These are phyloP conservation scores for sheep (Ovis aries) DNA, from an alignment of 2,113 vertebrate genomes.

Conservation along the genomic window DNA sequence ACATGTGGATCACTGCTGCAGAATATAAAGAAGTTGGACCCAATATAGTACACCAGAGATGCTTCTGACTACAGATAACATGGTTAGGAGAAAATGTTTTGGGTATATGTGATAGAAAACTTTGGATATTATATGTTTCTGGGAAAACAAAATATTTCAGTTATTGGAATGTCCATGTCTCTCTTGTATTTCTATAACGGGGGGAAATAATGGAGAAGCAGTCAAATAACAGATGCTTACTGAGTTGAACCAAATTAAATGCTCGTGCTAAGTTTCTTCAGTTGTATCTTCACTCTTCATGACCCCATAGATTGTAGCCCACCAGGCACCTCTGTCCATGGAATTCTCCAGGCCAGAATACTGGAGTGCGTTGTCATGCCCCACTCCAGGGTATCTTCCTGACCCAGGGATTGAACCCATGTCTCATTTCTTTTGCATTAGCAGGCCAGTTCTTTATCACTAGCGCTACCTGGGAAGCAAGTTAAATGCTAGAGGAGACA, in stretches of 20 bases:
- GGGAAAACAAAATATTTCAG: slow-evolving; percentile 19
- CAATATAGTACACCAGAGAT: slow-evolving; percentile 63
- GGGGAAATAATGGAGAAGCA: background rate
- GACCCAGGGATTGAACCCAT: background rate
- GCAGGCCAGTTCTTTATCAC: background rate
- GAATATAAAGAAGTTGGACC: slow-evolving; percentile 69
- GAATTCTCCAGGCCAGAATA: background rate
- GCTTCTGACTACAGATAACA: slow-evolving; percentile 60
- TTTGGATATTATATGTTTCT: slow-evolving; percentile 9
- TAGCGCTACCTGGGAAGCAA: background rate
- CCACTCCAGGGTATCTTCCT: background rate
- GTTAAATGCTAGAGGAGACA: background rate
- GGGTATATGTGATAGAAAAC: background rate
- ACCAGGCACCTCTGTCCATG: background rate
- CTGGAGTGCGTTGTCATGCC: background rate
- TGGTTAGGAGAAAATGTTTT: slow-evolving; percentile 10
- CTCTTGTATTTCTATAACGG: slow-evolving; percentile 9
- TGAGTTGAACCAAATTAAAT: slow-evolving; percentile 24
- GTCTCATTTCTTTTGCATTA: background rate
- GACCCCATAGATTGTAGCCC: background rate
- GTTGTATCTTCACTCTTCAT: background rate
- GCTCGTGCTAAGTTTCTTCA: background rate
- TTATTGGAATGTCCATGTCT: background rate
- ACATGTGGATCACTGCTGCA: slow-evolving; percentile 59
- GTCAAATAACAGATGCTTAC: background rate